Evolutionary conservation across 2,888 invertebrate genomes (phyloP).

Genomic region (Camponotus fellah): DNA sequence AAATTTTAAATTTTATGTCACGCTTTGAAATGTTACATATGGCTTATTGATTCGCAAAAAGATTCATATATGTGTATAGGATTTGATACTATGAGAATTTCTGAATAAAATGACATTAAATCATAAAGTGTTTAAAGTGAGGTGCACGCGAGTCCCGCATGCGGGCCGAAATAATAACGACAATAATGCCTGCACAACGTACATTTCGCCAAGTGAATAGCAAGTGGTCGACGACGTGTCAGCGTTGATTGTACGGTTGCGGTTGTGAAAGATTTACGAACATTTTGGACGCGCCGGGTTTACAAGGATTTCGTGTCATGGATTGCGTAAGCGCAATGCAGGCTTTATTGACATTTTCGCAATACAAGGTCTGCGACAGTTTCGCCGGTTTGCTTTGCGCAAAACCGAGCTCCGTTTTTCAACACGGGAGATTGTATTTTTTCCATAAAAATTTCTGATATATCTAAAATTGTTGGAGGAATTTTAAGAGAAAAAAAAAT

Average conservation of each 20-base stretch:
- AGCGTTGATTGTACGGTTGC: slow-evolving; percentile 23
- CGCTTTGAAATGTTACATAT: background rate
- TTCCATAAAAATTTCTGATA: background rate
- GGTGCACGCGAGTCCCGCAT: slow-evolving; percentile 41
- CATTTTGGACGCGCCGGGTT: slow-evolving; percentile 58
- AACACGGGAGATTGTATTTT: background rate
- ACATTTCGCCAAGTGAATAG: slow-evolving; percentile 66
- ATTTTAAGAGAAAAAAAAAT: background rate
- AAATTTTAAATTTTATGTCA: background rate
- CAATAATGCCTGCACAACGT: slow-evolving; percentile 55
- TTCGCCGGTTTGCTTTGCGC: slow-evolving; percentile 25
- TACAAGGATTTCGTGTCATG: slow-evolving; percentile 58
- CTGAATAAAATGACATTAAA: slow-evolving; percentile 10
- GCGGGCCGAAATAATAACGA: slow-evolving; percentile 58
- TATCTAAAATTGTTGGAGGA: background rate
- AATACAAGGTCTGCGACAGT: slow-evolving; percentile 20
- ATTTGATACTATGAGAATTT: background rate
- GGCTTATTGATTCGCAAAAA: background rate
- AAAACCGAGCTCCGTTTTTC: slow-evolving; percentile 7
- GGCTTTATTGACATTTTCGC: slow-evolving; percentile 49
- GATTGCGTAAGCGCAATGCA: slow-evolving; percentile 48
- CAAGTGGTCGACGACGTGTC: slow-evolving; percentile 58
- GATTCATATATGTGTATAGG: background rate
- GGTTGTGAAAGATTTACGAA: slow-evolving; percentile 67
- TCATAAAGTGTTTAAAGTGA: background rate